Percentiles rank a stretch among this genome's conserved stretches.
These are phyloP conservation scores for Agrochola litura DNA, from an alignment of 2,888 invertebrate genomes.

Conservation along the genomic window DNA sequence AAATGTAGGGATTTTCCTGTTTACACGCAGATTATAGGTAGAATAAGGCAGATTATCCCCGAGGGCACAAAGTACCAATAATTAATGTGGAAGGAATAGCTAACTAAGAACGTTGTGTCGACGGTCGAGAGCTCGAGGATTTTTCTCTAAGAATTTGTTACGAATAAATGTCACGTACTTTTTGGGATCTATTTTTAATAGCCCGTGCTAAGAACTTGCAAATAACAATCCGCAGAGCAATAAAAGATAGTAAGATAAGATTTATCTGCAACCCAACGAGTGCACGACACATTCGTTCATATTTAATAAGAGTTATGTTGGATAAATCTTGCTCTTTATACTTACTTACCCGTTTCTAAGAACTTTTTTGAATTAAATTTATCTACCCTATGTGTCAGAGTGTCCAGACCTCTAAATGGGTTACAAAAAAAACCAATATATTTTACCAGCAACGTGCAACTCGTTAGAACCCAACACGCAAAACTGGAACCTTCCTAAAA, in stretches of 20 bases:
- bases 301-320: background rate
- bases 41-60: slow-evolving; percentile 50
- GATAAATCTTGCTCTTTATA: background rate
- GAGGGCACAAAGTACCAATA: slow-evolving; percentile 40
- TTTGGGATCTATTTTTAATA: slow-evolving; percentile 46
- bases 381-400: background rate
- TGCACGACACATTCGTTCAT: background rate
- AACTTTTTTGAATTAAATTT: background rate
- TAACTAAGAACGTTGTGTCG: slow-evolving; percentile 42
- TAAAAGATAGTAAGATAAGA: slow-evolving; percentile 34
- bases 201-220: slow-evolving; percentile 24
- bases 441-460: background rate
- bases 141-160: slow-evolving; percentile 17
- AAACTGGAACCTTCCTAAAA: slow-evolving; percentile 30
- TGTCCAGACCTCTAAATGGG: background rate
- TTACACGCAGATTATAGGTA: slow-evolving; percentile 53
- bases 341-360: background rate
- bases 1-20: slow-evolving; percentile 58
- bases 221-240: slow-evolving; percentile 25
- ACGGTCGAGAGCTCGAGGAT: background rate
- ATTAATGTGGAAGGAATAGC: slow-evolving; percentile 53
- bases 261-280: slow-evolving; percentile 16
- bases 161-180: slow-evolving; percentile 37
- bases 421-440: background rate
- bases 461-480: slow-evolving; percentile 9